Evolutionary conservation across 2,888 invertebrate genomes (phyloP), one percentile per base, ranked within the genome.

Genomic region (Catocala fraxini): DNA sequence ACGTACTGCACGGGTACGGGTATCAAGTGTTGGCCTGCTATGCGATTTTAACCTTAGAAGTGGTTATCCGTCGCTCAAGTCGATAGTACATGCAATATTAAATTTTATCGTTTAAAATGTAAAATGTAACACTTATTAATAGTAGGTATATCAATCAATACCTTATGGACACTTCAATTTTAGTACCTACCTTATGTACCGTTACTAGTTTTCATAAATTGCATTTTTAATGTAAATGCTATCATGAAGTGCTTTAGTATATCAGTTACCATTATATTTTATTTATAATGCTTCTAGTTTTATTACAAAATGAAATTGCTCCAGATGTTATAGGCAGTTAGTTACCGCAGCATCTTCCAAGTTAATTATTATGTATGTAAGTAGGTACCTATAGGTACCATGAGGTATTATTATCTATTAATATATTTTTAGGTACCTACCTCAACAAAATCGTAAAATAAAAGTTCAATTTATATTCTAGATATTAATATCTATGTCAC

Each of bases 321-420:
- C n/a, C 4, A 49, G 10, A 9, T 39, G 35, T 39, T 25, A 25
- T 25, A 25, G 25, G 25, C 25, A 25, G 10, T 25, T 6, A 47
- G 47, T 9, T 47, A 25, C 47, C 47, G 11, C 25, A 47, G 25
- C 11, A 4, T 25, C 47, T 47, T 47, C 5, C 0, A 10, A 47
- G 25, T 47, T 25, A 45, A 45, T 13, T 3, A 25, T 25, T 25
- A 25, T 0, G 15, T 15, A 15, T 15, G 2, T n/a, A 45, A 5
- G 11, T 42, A 42, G n/a, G 10, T 11, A n/a, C 39, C 39, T 39
- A 43, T 43, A n/a, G 5, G 0, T 13, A 13, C 3, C 13, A n/a
- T n/a, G n/a, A n/a, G n/a, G n/a, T n/a, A n/a, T 68, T 68, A 67
- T 60, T 70, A 64, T 71, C n/a, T 41, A 15, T 59, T 68, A 47